These are phyloP conservation scores for Sebastiscus albofasciatus DNA, from an alignment of 2,797 vertebrate genomes.

Conservation along the genomic window DNA sequence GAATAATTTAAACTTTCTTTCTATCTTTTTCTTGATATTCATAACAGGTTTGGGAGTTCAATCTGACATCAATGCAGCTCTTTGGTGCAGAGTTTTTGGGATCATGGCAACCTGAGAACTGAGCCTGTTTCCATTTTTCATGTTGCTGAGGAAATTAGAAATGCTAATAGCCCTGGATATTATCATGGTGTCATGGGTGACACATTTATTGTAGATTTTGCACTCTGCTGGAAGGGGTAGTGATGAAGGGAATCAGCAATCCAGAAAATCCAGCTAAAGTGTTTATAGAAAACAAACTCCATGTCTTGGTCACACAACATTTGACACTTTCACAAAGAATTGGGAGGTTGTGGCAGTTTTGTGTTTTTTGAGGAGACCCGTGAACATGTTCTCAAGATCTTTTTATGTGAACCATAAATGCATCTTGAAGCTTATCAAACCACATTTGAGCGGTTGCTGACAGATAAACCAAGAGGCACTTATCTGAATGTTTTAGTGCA, in stretches of 20 bases:
- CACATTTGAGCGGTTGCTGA: background rate
- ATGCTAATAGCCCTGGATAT: slow-evolving; percentile 16
- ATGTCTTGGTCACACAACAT: background rate
- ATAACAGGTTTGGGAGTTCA: background rate
- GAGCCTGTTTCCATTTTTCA: slow-evolving; percentile 17
- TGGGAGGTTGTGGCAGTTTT: background rate
- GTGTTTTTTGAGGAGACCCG: background rate
- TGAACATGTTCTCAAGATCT: background rate
- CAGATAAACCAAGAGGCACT: background rate
- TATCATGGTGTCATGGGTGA: slow-evolving; percentile 17
- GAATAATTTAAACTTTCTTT: background rate
- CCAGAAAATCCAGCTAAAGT: background rate
- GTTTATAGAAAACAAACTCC: slow-evolving; percentile 18
- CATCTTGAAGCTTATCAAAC: background rate
- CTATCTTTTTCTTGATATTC: background rate
- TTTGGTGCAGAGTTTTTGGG: background rate
- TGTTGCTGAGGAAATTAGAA: slow-evolving; percentile 23
- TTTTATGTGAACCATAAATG: background rate
- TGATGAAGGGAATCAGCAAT: slow-evolving; percentile 7
- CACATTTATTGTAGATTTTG: slow-evolving; percentile 27
- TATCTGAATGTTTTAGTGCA: background rate
- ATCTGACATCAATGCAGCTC: background rate
- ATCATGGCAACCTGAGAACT: background rate
- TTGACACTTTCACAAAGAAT: background rate
- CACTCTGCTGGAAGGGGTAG: slow-evolving; percentile 9